Conservation (phyloP, 2,888 invertebrate genomes). For the Mayetiola destructor region DNA sequence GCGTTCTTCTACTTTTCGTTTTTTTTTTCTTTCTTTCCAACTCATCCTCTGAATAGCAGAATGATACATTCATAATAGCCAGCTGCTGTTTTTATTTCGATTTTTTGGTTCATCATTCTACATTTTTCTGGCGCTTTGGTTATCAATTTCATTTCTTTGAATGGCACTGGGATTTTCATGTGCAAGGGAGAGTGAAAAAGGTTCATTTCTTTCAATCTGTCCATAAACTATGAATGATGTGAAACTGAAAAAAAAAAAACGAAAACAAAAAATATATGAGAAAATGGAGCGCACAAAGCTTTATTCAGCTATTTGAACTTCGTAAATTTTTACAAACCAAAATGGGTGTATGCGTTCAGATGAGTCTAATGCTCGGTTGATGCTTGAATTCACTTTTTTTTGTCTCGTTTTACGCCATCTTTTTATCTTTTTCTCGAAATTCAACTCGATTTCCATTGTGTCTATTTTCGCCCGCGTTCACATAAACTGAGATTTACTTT, state of each 20-base stretch:
- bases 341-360: background rate
- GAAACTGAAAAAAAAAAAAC: no score
- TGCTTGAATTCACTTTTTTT: background rate
- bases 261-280: slow-evolving; percentile 3
- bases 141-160: background rate
- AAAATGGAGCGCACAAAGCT: no score
- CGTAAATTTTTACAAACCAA: background rate
- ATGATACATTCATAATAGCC: no score
- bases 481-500: background rate
- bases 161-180: background rate
- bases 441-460: background rate
- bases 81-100: no score
- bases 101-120: slow-evolving; percentile 3
- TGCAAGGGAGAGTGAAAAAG: background rate
- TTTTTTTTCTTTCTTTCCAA: background rate
- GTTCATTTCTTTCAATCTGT: background rate
- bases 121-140: slow-evolving; percentile 5
- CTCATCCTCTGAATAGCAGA: no score
- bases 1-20: background rate
- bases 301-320: slow-evolving; percentile 4
- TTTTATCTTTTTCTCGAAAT: background rate
- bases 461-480: background rate
- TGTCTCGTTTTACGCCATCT: background rate
- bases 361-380: background rate
- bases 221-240: background rate